phyloP scores from a whole-genome alignment of 2,797 vertebrate genomes.

The Coilia nasus region DNA sequence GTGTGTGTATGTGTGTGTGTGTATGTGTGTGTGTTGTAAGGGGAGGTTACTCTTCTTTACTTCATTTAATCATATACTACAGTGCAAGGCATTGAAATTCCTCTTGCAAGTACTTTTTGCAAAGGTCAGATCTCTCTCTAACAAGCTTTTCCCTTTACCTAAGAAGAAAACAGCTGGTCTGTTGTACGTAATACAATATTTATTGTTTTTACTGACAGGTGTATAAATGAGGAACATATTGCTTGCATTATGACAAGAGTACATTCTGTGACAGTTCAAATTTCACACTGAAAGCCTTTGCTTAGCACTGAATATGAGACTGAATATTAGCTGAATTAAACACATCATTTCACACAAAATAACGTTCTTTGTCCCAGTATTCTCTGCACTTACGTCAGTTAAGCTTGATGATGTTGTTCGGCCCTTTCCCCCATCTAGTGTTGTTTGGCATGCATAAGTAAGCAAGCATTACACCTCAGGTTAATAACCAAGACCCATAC shows the following conservation, averaged over 20 bases:
- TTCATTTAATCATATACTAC: background rate
- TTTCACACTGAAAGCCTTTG: background rate
- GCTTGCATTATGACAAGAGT: background rate
- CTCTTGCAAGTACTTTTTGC: background rate
- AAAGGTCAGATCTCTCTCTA: background rate
- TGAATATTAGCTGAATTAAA: background rate
- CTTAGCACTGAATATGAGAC: background rate
- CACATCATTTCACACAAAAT: background rate
- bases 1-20: background rate
- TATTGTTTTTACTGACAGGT: background rate
- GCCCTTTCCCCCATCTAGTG: slow-evolving; percentile 34
- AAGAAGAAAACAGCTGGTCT: background rate
- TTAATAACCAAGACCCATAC: slow-evolving; percentile 9
- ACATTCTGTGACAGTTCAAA: background rate
- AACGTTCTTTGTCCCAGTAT: background rate
- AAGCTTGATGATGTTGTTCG: background rate
- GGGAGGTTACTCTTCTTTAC: background rate
- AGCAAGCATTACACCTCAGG: slow-evolving; percentile 9
- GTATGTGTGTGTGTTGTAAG: background rate
- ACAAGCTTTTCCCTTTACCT: background rate
- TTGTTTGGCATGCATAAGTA: slow-evolving; percentile 61
- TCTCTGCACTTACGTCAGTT: background rate
- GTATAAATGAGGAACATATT: background rate
- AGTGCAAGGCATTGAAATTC: background rate
- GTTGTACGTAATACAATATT: background rate